Evolutionary conservation across 2,888 invertebrate species (phyloP).

Genomic region (Drosophila lacicola): DNA sequence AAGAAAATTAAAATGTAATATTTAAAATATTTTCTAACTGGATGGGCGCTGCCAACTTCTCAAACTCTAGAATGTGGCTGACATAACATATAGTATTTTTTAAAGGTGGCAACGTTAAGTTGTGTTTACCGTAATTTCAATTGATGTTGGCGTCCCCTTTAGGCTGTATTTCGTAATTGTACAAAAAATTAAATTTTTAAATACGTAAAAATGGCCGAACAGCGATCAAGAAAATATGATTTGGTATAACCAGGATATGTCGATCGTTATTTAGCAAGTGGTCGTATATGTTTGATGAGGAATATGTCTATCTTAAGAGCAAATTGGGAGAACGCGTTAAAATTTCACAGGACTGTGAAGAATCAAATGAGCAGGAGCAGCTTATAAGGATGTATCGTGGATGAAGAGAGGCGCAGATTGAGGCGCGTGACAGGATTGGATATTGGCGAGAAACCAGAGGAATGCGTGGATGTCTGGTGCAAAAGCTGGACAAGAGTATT

Average conservation of each 20-base stretch:
- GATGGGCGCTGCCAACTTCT: neutral
- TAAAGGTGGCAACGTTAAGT: conserved; percentile 9
- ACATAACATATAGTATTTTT: neutral
- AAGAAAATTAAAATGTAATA: neutral
- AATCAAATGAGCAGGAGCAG: conserved; percentile 86
- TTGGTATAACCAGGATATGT: conserved; percentile 73
- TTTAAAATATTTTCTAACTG: neutral
- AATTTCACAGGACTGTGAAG: conserved; percentile 86
- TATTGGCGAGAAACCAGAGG: conserved; percentile 66
- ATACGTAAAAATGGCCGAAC: conserved; percentile 23
- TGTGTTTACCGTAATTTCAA: conserved; percentile 19
- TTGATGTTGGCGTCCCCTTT: conserved; percentile 14
- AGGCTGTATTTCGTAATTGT: conserved; percentile 2
- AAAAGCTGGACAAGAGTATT: conserved; percentile 87
- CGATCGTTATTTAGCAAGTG: conserved; percentile 70
- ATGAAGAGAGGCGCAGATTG: conserved; percentile 76
- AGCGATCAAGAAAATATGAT: conserved; percentile 60
- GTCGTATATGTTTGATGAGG: conserved; percentile 77
- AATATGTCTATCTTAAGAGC: conserved; percentile 74
- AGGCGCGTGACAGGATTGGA: conserved; percentile 72
- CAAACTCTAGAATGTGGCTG: neutral
- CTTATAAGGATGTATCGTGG: conserved; percentile 86
- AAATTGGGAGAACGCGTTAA: conserved; percentile 84
- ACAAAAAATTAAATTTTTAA: neutral
- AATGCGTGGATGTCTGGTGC: conserved; percentile 86